Evolutionary conservation across 1,140 invertebrate genomes (phyloP).

Genomic region (Chrysopa pallens): DNA sequence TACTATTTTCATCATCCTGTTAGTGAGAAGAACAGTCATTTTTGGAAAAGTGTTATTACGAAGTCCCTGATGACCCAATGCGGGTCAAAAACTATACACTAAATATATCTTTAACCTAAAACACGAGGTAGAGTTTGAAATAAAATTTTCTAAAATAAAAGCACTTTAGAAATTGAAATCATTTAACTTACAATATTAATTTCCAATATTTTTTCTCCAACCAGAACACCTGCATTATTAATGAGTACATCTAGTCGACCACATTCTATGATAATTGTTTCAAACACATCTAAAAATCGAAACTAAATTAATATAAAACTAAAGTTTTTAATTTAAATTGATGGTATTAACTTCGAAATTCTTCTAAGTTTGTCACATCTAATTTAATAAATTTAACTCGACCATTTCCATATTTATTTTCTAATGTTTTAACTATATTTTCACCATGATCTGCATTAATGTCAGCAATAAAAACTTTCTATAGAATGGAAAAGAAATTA

Average conservation of each 20-base stretch:
- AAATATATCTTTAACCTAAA: too few species aligned
- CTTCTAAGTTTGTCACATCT: slow-evolving; percentile 9
- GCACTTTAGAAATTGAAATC: too few species aligned
- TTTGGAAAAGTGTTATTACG: too few species aligned
- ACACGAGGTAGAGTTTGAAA: too few species aligned
- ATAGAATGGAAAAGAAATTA: too few species aligned
- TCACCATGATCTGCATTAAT: neutral
- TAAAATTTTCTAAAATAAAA: too few species aligned
- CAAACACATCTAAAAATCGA: slow-evolving; percentile 5
- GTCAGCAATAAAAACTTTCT: neutral
- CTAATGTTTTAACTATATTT: slow-evolving; percentile 4
- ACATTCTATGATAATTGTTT: slow-evolving; percentile 10
- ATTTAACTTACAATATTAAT: too few species aligned
- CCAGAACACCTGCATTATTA: slow-evolving; percentile 13
- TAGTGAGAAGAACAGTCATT: too few species aligned
- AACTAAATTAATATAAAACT: neutral
- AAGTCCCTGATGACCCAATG: too few species aligned
- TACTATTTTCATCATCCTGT: too few species aligned
- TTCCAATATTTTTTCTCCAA: slow-evolving; percentile 3
- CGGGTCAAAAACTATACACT: too few species aligned
- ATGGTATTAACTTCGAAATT: slow-evolving; percentile 8
- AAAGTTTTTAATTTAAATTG: neutral
- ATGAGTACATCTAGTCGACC: slow-evolving; percentile 14
- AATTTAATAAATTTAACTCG: slow-evolving; percentile 7
- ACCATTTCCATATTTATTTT: slow-evolving; percentile 10